phyloP scores from a whole-genome alignment of 2,113 vertebrate genomes.

The Trichechus manatus region DNA sequence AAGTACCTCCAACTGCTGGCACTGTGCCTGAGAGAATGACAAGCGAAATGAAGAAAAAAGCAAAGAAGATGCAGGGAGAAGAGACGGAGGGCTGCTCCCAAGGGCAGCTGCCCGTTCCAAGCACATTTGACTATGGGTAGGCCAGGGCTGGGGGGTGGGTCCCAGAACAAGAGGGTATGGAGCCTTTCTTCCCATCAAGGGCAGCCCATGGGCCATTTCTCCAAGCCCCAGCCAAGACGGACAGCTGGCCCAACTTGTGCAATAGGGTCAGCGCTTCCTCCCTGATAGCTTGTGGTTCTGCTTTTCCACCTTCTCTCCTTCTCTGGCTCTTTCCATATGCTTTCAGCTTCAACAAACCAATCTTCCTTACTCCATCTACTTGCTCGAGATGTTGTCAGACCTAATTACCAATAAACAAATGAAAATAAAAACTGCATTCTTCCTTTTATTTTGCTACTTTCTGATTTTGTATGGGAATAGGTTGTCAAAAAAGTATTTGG shows the following conservation, averaged over 20 bases:
- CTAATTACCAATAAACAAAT: neutral
- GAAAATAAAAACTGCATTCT: neutral
- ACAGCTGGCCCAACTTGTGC: rapidly evolving
- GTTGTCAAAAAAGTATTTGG: slow-evolving; percentile 45
- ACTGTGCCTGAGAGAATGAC: neutral
- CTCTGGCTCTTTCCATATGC: neutral
- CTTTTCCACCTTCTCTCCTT: too few species aligned
- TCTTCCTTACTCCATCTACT: neutral
- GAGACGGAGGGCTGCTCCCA: neutral
- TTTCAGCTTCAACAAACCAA: neutral
- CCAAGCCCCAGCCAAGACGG: neutral
- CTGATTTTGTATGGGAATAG: slow-evolving; percentile 60
- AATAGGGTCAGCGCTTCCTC: neutral
- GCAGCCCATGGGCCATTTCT: neutral
- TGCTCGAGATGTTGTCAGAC: neutral
- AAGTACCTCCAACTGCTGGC: neutral
- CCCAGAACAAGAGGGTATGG: neutral
- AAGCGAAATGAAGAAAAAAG: neutral
- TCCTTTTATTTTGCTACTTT: slow-evolving; percentile 61
- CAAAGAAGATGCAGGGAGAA: neutral
- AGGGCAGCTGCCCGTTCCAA: neutral
- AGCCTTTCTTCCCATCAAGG: neutral
- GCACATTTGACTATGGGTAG: neutral
- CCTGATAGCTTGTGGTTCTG: neutral
- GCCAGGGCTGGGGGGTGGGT: neutral